These are phyloP conservation scores for Spongilla lacustris DNA, from an alignment of 37 sponge, comb jelly and placozoan genomes.

Conservation along the genomic window DNA sequence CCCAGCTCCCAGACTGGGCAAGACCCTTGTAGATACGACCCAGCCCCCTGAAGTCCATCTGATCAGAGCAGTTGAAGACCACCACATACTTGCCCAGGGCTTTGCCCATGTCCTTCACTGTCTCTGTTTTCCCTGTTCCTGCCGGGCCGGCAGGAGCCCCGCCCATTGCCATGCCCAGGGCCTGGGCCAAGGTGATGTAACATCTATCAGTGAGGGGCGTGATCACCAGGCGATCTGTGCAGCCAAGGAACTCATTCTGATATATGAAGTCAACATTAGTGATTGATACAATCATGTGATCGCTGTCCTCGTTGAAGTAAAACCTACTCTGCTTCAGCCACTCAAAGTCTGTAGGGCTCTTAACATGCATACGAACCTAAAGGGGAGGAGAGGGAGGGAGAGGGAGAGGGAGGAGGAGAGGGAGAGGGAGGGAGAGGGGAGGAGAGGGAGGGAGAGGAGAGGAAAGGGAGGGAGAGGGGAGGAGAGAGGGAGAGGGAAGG, in stretches of 20 bases:
- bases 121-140: constrained; percentile 93
- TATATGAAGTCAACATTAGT: constrained; percentile 96
- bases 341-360: constrained; percentile 86
- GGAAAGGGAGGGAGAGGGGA: too few species aligned
- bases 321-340: constrained; percentile 98
- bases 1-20: constrained; percentile 98
- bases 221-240: constrained; percentile 96
- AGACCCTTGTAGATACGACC: constrained; percentile 96
- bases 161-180: constrained; percentile 96
- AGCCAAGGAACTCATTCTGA: constrained; percentile 97
- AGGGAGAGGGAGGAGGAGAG: neutral
- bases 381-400: neutral
- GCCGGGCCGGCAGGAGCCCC: constrained; percentile 99
- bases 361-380: constrained; percentile 84
- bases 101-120: constrained; percentile 98
- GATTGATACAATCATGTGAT: constrained; percentile 87
- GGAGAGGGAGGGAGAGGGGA: too few species aligned
- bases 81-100: constrained; percentile 98
- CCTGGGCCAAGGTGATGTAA: constrained; percentile 98
- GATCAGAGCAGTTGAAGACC: constrained; percentile 99
- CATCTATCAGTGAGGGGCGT: constrained; percentile 98
- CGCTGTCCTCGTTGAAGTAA: constrained; percentile 92
- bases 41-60: constrained; percentile 98
- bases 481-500: neutral
- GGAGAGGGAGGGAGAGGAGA: too few species aligned